Conservation (phyloP, 2,113 vertebrate genomes). For the Poeciliopsis retropinna region DNA sequence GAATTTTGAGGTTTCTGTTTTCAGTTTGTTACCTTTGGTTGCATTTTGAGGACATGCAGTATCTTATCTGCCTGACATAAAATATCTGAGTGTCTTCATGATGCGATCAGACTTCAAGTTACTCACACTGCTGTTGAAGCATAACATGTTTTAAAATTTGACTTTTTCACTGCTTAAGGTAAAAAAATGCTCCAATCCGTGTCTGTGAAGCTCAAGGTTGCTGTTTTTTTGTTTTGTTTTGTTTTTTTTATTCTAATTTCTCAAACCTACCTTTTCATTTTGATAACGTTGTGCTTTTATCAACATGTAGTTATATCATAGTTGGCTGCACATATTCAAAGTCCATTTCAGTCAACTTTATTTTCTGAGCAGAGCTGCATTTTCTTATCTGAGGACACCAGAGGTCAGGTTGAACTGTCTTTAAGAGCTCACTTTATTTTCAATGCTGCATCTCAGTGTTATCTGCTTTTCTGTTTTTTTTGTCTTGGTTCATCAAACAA, state of each 20-base stretch:
- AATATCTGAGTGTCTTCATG: neutral
- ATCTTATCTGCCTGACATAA: neutral
- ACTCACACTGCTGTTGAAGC: neutral
- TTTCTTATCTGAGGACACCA: slow-evolving; percentile 40
- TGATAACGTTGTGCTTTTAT: neutral
- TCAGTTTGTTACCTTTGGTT: neutral
- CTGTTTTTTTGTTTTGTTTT: too few species aligned
- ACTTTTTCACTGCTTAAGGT: neutral
- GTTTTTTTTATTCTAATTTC: too few species aligned
- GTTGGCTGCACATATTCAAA: neutral
- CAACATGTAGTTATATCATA: neutral
- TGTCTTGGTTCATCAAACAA: too few species aligned
- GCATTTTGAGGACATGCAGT: neutral
- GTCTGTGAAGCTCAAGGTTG: neutral
- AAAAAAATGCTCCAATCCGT: neutral
- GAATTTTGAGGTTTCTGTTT: neutral
- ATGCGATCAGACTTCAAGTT: neutral
- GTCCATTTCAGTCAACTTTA: neutral
- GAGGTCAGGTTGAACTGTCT: slow-evolving; percentile 3
- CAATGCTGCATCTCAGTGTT: neutral
- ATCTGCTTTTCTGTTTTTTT: neutral
- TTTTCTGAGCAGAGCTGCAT: slow-evolving; percentile 4
- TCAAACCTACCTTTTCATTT: neutral
- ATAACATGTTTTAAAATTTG: neutral
- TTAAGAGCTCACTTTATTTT: neutral